A percentile compares a stretch with the other conserved stretches of the same genome.
Evolutionary conservation across 37 sponge, comb jelly and placozoan species (phyloP).

Genomic region (Bolinopsis microptera): DNA sequence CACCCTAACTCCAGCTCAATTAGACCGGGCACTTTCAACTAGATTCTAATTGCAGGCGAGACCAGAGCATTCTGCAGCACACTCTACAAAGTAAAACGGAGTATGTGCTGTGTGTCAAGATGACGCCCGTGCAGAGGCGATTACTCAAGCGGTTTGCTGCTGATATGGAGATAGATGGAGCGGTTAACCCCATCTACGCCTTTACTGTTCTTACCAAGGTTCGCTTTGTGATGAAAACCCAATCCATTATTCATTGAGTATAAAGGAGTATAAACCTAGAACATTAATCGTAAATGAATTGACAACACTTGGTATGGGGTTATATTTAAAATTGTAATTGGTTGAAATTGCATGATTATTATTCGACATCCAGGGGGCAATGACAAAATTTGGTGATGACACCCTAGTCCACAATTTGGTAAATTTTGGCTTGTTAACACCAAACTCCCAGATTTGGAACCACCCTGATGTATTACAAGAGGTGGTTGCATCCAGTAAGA

Average conservation of each 20-base stretch:
- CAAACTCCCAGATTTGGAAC: constrained; percentile 90
- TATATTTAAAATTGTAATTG: no score
- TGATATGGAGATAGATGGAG: not conserved
- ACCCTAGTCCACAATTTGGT: not conserved
- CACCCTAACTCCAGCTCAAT: not conserved
- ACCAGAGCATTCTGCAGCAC: constrained; percentile 79
- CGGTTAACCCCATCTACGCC: constrained; percentile 75
- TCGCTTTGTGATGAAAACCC: no score
- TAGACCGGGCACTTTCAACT: not conserved
- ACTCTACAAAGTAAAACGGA: constrained; percentile 84
- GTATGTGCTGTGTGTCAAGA: constrained; percentile 77
- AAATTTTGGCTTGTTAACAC: no score
- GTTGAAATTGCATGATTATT: no score
- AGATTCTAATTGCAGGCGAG: constrained; percentile 69
- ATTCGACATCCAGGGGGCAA: no score
- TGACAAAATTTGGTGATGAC: no score
- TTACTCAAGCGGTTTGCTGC: constrained; percentile 64
- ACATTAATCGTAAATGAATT: no score
- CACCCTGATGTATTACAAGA: constrained; percentile 92
- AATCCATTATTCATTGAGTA: no score
- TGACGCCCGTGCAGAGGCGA: constrained; percentile 72
- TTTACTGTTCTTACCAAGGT: constrained; percentile 87
- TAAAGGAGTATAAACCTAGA: no score
- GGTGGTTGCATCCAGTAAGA: constrained; percentile 20
- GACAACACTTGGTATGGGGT: no score